phyloP scores from a whole-genome alignment of 2,113 vertebrate species.

The Scytalopus superciliaris region DNA sequence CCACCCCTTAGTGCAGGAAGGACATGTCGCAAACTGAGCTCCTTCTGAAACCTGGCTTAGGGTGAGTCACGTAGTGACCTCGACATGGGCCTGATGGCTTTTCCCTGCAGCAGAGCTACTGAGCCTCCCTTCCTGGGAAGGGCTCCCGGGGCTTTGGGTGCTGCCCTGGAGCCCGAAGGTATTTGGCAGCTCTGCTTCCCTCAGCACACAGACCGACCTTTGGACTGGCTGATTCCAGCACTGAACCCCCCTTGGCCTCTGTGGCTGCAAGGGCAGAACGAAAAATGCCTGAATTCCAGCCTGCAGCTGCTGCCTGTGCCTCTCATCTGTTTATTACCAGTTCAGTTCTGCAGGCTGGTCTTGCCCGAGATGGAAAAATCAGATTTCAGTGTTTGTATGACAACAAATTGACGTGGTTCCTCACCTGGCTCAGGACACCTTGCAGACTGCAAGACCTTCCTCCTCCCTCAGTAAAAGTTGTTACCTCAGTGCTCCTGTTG shows the following conservation, averaged over 20 bases:
- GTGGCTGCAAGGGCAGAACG: neutral
- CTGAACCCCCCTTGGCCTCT: neutral
- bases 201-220: neutral
- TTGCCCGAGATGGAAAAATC: neutral
- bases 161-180: neutral
- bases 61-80: neutral
- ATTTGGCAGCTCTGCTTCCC: neutral
- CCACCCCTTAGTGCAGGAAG: neutral
- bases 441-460: rapidly evolving
- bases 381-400: neutral
- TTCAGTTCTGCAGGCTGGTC: neutral
- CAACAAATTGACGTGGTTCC: rapidly evolving
- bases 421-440: neutral
- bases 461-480: rapidly evolving
- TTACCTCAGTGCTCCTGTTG: rapidly evolving
- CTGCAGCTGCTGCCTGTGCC: neutral
- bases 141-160: neutral
- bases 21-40: neutral
- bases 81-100: neutral
- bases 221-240: neutral
- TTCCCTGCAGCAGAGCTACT: neutral
- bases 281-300: neutral
- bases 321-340: neutral
- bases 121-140: neutral
- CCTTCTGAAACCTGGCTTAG: neutral